Base-by-base conservation (phyloP, 37 sponge, comb jelly and placozoan species). In the Oopsacas minuta region DNA sequence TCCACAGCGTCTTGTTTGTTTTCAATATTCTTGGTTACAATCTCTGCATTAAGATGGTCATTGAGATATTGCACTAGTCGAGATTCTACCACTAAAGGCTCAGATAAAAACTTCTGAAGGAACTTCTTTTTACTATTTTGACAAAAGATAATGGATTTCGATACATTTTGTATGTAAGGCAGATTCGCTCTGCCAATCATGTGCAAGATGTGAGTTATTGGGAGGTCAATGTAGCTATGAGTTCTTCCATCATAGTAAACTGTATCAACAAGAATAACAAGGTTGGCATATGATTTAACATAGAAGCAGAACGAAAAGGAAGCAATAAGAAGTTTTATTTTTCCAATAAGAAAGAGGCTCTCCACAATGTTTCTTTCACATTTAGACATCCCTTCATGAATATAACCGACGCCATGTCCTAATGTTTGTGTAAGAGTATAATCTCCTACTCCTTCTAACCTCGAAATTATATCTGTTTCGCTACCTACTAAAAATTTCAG, bases 1-100 rank as follows among this genome's bases (percentile, higher is more conserved):
- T 98, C 99, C 38, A 98, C 99, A 12, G 99, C 99, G 87, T 98
- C 99, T 52, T 98, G 99, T 69, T 98, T 98, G 90, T 95, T 98
- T 86, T 95, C 96, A 0, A 98, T 88, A 0, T 96, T 98, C 90
- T 93, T 95, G 32, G 99, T 98, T 28, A 98, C 99, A 23, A 95
- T 89, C 87, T 98, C 99, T 20, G 99, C 99, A 86, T 91, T 95
- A 83, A 98, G 92, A 82, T 98, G 99, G 69, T 98, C 99, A 51
- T 98, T 96, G 35, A 98, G 87, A 85, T 91, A 95, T 86, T 98
- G 99, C 83, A 95, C 94, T 52, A 98, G 81, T 52, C 95, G 96
- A 37, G 99, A 98, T 94, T 98, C 99, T 15, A 98, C 94, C 49
- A 96, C 96, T 3, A 98, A 90, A 34, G 99, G 99, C 52, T 98